Conservation (phyloP, 1,140 invertebrate species). For the Drosophila sturtevanti region DNA sequence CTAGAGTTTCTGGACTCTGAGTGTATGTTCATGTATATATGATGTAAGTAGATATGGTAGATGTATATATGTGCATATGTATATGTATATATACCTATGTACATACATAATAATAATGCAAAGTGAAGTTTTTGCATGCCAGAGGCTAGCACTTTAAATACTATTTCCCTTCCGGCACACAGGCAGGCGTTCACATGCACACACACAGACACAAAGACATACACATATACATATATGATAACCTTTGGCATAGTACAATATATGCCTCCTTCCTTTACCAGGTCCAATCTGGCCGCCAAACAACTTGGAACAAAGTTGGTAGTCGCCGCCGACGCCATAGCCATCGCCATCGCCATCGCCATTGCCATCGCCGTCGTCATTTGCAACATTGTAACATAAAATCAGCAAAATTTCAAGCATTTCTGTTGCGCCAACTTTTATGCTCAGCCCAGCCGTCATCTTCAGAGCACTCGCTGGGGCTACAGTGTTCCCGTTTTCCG, state of each 20-base stretch:
- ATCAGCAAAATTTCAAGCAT: constrained; percentile 28
- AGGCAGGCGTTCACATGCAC: background rate
- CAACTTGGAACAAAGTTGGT: constrained; percentile 24
- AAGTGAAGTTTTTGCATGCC: constrained; percentile 20
- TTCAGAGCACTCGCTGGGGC: background rate
- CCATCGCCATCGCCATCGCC: background rate
- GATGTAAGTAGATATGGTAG: background rate
- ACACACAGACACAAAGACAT: background rate
- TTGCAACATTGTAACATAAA: constrained; percentile 28
- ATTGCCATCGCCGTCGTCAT: constrained; percentile 1
- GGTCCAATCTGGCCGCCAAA: constrained; percentile 7
- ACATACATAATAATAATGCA: constrained; percentile 21
- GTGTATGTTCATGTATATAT: background rate
- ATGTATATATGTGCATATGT: background rate
- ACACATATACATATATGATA: constrained; percentile 2
- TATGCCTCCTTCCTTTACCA: background rate
- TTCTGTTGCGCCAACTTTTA: constrained; percentile 26
- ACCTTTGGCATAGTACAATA: constrained; percentile 14
- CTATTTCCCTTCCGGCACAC: constrained; percentile 13
- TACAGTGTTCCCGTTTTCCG: background rate
- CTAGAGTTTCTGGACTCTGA: too few relatives aligned
- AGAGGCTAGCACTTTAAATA: constrained; percentile 19
- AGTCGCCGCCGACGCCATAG: background rate
- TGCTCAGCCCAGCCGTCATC: constrained; percentile 26
- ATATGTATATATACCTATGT: too few relatives aligned